Evolutionary conservation across 2,113 vertebrate species (phyloP).

Genomic region (Cyprinodon variegatus): DNA sequence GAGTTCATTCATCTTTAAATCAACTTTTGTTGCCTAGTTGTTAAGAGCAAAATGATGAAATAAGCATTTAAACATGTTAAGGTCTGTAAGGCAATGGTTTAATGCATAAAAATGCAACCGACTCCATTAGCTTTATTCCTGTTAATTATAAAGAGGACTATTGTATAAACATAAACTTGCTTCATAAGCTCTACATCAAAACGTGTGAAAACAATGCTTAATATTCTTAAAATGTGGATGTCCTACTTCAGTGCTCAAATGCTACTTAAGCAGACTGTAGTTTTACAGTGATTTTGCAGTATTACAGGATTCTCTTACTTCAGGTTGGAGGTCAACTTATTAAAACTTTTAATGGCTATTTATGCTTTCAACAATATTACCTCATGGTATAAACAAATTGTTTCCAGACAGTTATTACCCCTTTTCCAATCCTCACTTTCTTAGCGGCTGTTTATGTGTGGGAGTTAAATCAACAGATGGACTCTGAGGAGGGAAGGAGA

Average conservation of each 20-base stretch:
- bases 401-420: constrained; percentile 11
- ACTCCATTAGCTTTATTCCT: too few relatives aligned
- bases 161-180: too few relatives aligned
- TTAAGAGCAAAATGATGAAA: too few relatives aligned
- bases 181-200: too few relatives aligned
- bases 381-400: constrained; percentile 21
- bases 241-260: not conserved
- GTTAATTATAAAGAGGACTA: too few relatives aligned
- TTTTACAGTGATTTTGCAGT: not conserved
- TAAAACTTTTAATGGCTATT: not conserved
- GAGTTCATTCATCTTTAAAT: not conserved
- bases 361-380: not conserved
- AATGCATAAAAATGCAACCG: too few relatives aligned
- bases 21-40: too few relatives aligned
- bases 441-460: constrained; percentile 44
- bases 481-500: constrained; percentile 17
- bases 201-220: too few relatives aligned
- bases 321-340: not conserved
- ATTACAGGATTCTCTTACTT: not conserved
- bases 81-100: too few relatives aligned
- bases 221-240: too few relatives aligned
- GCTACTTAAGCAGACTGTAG: not conserved
- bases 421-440: constrained; percentile 20
- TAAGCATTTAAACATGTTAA: too few relatives aligned
- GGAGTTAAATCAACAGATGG: constrained; percentile 58